Evolutionary conservation across 2,113 vertebrate genomes (phyloP), one percentile per base, ranked within the genome.

Genomic region (Danio rerio): DNA sequence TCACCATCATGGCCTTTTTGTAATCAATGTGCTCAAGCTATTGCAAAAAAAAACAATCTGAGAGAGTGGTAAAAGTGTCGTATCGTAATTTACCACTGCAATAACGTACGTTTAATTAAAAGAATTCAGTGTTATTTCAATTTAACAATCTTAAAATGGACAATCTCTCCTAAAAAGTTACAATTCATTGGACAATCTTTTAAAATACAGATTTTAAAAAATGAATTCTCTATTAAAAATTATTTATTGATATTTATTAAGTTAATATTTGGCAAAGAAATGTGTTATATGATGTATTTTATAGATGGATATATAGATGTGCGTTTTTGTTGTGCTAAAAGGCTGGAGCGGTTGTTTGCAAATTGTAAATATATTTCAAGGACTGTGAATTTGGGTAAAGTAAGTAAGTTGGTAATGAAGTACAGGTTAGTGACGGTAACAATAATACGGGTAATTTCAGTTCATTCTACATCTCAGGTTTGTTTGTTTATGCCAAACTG

Each of bases 121-220:
- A 15, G 9, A 63, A 74, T 53, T 77, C 70, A 66, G 55, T 62
- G 74, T 82, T 78, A 42, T 6, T 71, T 73, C 10, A 66, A 87
- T 83, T 83, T 56, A 81, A 85, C 86, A 86, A 86, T 87, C 83
- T 83, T 49, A 80, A 84, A 43, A 52, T 21, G 21, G 87, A 88
- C 85, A 88, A 88, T 85, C 81, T 82, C 65, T 86, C 62, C 47
- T 45, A 68, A 45, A 78, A 69, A 40, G 8, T 7, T 31, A 77
- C 72, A 78, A 70, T 43, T 68, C n/a, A 63, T 18, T 72, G 73
- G 83, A 85, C 80, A 81, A 85, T 85, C 80, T 71, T 70, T 71
- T 20, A 15, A 80, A 21, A 9, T 65, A 13, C 12, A 9, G 68
- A 83, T 81, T 71, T n/a, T 18, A 21, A 74, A 71, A 47, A 84